Evolutionary conservation across 2,113 vertebrate genomes (phyloP).

Genomic region (Sarotherodon lohbergeri): DNA sequence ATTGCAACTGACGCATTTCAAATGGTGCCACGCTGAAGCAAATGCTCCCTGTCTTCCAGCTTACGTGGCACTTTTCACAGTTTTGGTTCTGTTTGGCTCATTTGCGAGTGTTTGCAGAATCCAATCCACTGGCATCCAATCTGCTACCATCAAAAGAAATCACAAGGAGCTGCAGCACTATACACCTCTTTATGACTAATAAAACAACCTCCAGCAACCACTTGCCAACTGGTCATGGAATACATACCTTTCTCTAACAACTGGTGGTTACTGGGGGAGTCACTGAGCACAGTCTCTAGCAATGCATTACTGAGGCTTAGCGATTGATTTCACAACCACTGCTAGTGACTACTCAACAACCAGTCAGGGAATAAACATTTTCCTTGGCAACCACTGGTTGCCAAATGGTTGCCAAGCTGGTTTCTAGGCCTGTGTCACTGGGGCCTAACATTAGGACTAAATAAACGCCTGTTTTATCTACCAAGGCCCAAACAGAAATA

Average conservation of each 20-base stretch:
- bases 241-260: neutral
- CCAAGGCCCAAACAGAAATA: neutral
- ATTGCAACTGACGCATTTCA: neutral
- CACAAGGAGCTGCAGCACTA: neutral
- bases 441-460: neutral
- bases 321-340: neutral
- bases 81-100: neutral
- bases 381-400: neutral
- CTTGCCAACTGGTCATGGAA: neutral
- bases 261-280: neutral
- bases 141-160: neutral
- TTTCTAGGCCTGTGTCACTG: neutral
- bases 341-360: neutral
- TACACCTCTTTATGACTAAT: neutral
- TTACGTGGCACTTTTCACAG: rapidly evolving
- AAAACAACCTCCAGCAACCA: neutral
- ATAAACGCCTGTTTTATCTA: neutral
- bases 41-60: neutral
- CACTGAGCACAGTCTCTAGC: neutral
- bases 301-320: neutral
- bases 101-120: neutral
- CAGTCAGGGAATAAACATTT: neutral
- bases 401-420: neutral
- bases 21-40: rapidly evolving
- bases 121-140: neutral